Base-by-base conservation (phyloP, 1,140 invertebrate species). In the Trichonephila inaurata region DNA sequence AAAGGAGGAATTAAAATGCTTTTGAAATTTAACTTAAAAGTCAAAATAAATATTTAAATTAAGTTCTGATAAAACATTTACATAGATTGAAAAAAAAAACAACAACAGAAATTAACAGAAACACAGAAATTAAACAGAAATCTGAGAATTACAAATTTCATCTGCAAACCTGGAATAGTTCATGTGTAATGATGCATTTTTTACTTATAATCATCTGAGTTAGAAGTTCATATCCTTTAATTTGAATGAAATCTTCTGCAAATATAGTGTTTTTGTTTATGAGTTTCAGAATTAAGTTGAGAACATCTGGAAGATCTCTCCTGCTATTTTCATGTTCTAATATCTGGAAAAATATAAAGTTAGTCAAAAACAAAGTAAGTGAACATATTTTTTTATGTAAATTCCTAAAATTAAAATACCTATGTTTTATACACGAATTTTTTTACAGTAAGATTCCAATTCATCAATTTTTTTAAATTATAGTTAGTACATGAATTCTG, bases 101-200 rank as follows among this genome's bases (percentile, higher is more conserved):
- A n/a, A n/a, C n/a, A n/a, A 0, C 28, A 28, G 28, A 28, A 28
- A 28, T 28, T 28, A 28, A 28, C 1, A 28, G 28, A 28, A 28
- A 28, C 28, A 40, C 33, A 40, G 33, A 40, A 40, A 40, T 40
- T 40, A 40, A 40, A 40, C 2, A 40, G 33, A 40, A 40, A 40
- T 40, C 33, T 40, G 28, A 33, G 4, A 72, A 72, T 72, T 24
- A 72, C 18, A 72, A 66, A 33, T 6, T 77, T 61, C 69, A 61
- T 96, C 90, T 96, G 96, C 94, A 95, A 96, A 18, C 96, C 96
- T 33, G 96, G 95, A 86, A 95, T 95, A 95, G 97, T 97, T 18
- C 95, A 94, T 19, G 96, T 95, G 12, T 97, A 96, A 92, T 96
- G 96, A 21, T 97, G 94, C 91, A 97, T 96, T 89, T 96, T 96